Evolutionary conservation across 2,797 vertebrate species (phyloP), one percentile per base, ranked within the genome.

Genomic region (Salmo trutta): DNA sequence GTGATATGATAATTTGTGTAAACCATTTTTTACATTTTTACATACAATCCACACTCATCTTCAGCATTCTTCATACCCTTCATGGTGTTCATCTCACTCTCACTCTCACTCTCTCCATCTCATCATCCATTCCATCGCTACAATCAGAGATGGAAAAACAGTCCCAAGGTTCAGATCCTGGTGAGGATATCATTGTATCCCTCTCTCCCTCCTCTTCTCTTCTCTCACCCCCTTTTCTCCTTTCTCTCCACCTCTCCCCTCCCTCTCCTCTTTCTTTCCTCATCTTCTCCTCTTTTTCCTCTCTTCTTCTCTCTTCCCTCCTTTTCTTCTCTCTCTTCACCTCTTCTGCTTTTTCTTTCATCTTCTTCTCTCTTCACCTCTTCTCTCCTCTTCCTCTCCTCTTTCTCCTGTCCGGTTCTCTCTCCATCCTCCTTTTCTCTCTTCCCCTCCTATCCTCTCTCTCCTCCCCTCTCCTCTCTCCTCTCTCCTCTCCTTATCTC

Each of bases 111-210:
- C 71, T 27, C 36, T 54, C 56, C 68, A 41, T 75, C 64, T 53
- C 73, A 70, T 73, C 69, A 51, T 77, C 72, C 71, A 24, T 71
- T 33, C 31, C 75, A 74, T 72, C 72, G 66, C 71, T 71, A 29
- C 70, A 67, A 27, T 64, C 83, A 90, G 89, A 90, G 88, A 85
- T 74, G 89, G 84, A 89, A 87, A 76, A 88, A 87, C 71, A 88
- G 88, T 84, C 85, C 86, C 51, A 83, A 83, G 16, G 76, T 88
- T 81, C 88, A 89, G 79, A 88, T 83, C 78, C 88, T 89, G 89
- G 89, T 90, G 88, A 90, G 88, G 85, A 86, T 73, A 73, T 83
- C 72, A 73, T 83, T 83, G 82, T 64, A 51, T 36, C 64, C 36
- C 54, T 47, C 64, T 70, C 33, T 17, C 54, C 52, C 21, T 6